These are phyloP conservation scores for Macrostomum cliftonense DNA, from an alignment of 2,888 invertebrate species.

Conservation along the genomic window DNA sequence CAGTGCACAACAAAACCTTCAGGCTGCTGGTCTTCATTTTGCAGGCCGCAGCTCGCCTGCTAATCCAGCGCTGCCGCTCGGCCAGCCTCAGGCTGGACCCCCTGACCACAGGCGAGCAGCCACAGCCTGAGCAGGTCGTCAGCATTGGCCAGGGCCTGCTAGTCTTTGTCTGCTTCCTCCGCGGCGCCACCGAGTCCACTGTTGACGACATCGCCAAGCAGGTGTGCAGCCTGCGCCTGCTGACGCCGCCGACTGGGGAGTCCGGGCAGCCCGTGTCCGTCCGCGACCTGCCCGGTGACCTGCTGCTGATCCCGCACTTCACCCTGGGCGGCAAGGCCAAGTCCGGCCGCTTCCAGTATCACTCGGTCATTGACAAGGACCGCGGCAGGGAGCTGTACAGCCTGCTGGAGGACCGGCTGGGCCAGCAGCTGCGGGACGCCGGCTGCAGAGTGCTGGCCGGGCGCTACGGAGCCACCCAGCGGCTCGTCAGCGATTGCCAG, in stretches of 20 bases:
- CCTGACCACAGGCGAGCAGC: not conserved
- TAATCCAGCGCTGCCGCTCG: slow-evolving; percentile 1
- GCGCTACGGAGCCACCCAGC: too few species aligned
- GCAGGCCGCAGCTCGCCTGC: not conserved
- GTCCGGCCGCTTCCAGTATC: slow-evolving; percentile 38
- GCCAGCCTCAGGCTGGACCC: not conserved
- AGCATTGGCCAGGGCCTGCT: slow-evolving; percentile 30
- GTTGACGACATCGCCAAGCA: slow-evolving; percentile 28
- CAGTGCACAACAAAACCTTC: too few species aligned
- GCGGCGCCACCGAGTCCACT: slow-evolving; percentile 26
- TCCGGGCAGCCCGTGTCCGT: slow-evolving; percentile 25
- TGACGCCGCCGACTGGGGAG: slow-evolving; percentile 10
- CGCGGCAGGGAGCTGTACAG: slow-evolving; percentile 30
- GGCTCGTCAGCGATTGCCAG: too few species aligned
- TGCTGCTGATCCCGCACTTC: slow-evolving; percentile 39
- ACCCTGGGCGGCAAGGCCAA: slow-evolving; percentile 38
- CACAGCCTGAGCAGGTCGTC: not conserved
- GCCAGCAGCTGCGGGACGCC: not conserved
- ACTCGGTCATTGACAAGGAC: slow-evolving; percentile 35
- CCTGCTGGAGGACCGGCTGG: slow-evolving; percentile 13
- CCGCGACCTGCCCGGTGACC: slow-evolving; percentile 33
- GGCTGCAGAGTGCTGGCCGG: too few species aligned
- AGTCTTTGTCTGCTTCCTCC: slow-evolving; percentile 36
- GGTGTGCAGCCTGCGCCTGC: not conserved
- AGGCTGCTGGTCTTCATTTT: too few species aligned